Base-by-base conservation (phyloP, 92 coral and sea anemone genomes). In the Parazoanthus atlanticus region DNA sequence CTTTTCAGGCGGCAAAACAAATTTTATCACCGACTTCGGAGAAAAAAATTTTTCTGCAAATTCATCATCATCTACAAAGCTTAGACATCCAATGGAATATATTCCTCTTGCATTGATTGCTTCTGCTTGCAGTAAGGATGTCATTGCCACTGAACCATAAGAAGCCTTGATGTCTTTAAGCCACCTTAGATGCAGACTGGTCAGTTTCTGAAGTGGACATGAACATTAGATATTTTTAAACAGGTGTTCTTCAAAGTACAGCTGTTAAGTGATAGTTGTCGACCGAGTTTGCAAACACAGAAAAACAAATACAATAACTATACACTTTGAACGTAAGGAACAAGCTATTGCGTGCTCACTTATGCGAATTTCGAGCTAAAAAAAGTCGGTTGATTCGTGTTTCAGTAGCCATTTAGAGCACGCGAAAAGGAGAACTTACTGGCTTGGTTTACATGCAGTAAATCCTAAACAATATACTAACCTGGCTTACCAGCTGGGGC, bases 91-190 rank as follows among this genome's bases (percentile, higher is more conserved):
- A 65, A 93, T 74, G 21, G 83, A 74, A 81, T 93, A 94, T 33
- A 86, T 49, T 33, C 98, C 96, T 21, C 70, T 77, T 36, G 89
- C 86, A 72, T 89, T 92, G 67, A 95, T 95, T 13, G 94, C 93
- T 76, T 96, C 88, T 54, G 91, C 98, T 67, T 94, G 97, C 86
- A 61, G 46, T 21, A 94, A 86, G 34, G 98, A 94, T 31, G 97
- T 89, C 89, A 88, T 88, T 15, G 94, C 95, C 52, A 90, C 98
- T 8, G 98, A 94, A 34, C 98, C 96, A 52, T 94, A 95, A 13
- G 95, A 96, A 25, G 90, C 93, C 34, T 90, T 89, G 9, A 96
- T 93, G 30, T 91, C 82, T 88, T 96, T 91, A 23, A 94, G 88
- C 98, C 98, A 96, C 36, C 90, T 89, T 8, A 94, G 88, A 46